These are phyloP conservation scores for Crossaster papposus DNA, from an alignment of 53 echinoderm and acorn worm species.

Conservation along the genomic window DNA sequence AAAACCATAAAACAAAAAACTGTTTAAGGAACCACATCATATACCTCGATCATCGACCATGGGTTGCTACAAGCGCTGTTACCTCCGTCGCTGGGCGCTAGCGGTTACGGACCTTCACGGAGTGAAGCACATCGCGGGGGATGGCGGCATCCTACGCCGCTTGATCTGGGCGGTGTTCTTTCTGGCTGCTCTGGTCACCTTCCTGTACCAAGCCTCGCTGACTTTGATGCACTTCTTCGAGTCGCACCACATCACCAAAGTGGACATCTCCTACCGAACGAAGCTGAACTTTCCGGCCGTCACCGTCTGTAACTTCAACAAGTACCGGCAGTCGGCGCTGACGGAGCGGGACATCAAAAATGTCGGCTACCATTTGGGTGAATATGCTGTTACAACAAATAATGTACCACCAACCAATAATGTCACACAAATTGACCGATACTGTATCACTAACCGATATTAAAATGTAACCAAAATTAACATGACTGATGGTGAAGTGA, in stretches of 20 bases:
- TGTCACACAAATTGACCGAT: no score
- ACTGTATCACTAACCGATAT: no score
- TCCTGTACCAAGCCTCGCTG: constrained; percentile 13
- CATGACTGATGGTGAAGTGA: no score
- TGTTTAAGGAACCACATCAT: no score
- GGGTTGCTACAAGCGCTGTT: constrained; percentile 44
- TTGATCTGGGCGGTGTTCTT: constrained; percentile 62
- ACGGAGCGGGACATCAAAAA: constrained; percentile 64
- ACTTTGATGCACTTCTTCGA: constrained; percentile 47
- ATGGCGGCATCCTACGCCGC: constrained; percentile 52
- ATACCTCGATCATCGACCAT: background rate
- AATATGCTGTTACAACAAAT: no score
- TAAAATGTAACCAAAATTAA: no score
- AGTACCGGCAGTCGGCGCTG: constrained; percentile 66
- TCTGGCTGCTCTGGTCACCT: constrained; percentile 32
- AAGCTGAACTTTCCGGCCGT: constrained; percentile 67
- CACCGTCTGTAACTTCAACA: constrained; percentile 80
- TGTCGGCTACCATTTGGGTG: constrained; percentile 70
- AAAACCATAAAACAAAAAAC: no score
- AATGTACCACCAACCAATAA: no score
- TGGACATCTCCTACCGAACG: constrained; percentile 58
- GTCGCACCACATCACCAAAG: constrained; percentile 60
- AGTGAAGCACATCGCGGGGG: constrained; percentile 69
- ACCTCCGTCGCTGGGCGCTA: constrained; percentile 55
- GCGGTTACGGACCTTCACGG: constrained; percentile 66